Evolutionary conservation across 2,888 invertebrate genomes (phyloP).

Genomic region (Papilio protenor): DNA sequence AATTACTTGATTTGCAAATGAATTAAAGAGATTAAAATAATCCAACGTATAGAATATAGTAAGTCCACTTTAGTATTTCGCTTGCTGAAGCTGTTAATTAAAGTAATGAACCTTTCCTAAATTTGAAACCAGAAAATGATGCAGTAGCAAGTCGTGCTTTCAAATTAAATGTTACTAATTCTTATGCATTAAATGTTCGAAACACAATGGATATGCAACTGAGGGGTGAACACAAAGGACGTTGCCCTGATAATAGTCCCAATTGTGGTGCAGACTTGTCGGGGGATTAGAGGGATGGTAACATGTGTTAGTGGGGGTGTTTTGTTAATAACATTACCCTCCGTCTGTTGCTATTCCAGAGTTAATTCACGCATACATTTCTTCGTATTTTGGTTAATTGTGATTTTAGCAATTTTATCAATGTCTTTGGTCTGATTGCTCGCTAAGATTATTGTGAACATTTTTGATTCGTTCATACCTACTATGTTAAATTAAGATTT

Average conservation of each 20-base stretch:
- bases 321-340: conserved; percentile 41
- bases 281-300: conserved; percentile 40
- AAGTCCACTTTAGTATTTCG: not conserved
- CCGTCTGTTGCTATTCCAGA: conserved; percentile 33
- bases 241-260: conserved; percentile 43
- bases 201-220: conserved; percentile 17
- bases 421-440: not conserved
- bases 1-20: not conserved
- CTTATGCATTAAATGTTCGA: conserved; percentile 41
- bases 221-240: conserved; percentile 43
- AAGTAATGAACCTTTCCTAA: conserved; percentile 6
- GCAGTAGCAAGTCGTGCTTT: conserved; percentile 20
- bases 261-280: conserved; percentile 43
- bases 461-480: not conserved
- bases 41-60: not conserved
- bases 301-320: conserved; percentile 44
- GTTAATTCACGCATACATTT: conserved; percentile 17
- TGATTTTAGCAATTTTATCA: not conserved
- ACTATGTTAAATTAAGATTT: not conserved
- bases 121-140: conserved; percentile 23
- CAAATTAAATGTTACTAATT: conserved; percentile 44
- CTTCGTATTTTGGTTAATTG: conserved; percentile 15
- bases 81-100: not conserved
- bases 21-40: not conserved
- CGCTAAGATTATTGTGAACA: not conserved